Percentiles rank a stretch among this genome's conserved stretches.
These are phyloP conservation scores for Ditylenchus dipsaci DNA, from an alignment of 1,140 invertebrate species.

Conservation along the genomic window DNA sequence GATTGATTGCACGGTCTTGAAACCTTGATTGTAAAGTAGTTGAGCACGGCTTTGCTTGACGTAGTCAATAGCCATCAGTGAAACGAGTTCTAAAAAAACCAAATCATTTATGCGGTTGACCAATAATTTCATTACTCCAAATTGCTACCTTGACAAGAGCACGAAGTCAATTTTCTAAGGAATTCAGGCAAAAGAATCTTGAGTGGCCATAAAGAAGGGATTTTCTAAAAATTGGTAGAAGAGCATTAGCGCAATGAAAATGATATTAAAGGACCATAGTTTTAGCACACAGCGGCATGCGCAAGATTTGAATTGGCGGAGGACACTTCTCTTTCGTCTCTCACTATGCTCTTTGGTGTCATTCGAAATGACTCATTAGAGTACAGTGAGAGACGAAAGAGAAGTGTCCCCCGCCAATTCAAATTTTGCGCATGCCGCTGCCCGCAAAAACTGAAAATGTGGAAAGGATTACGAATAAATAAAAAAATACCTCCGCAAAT, in stretches of 20 bases:
- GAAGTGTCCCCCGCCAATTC: too few species aligned
- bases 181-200: conserved; percentile 26
- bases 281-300: too few species aligned
- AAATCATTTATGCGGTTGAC: not conserved
- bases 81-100: conserved; percentile 18
- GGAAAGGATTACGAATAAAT: not conserved
- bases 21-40: conserved; percentile 24
- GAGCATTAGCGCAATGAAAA: too few species aligned
- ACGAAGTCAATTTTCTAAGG: conserved; percentile 12
- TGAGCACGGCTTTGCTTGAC: conserved; percentile 26
- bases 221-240: conserved; percentile 32
- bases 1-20: conserved; percentile 25
- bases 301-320: too few species aligned
- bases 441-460: too few species aligned
- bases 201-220: conserved; percentile 28
- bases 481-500: conserved; percentile 25
- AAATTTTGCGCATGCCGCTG: too few species aligned
- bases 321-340: too few species aligned
- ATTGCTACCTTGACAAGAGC: conserved; percentile 5
- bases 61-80: conserved; percentile 30
- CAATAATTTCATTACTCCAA: not conserved
- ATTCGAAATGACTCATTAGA: too few species aligned
- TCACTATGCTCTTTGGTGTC: too few species aligned
- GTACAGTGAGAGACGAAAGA: too few species aligned
- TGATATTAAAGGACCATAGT: too few species aligned